phyloP scores from a whole-genome alignment of 2,888 invertebrate species.

The Galerucella pusilla region DNA sequence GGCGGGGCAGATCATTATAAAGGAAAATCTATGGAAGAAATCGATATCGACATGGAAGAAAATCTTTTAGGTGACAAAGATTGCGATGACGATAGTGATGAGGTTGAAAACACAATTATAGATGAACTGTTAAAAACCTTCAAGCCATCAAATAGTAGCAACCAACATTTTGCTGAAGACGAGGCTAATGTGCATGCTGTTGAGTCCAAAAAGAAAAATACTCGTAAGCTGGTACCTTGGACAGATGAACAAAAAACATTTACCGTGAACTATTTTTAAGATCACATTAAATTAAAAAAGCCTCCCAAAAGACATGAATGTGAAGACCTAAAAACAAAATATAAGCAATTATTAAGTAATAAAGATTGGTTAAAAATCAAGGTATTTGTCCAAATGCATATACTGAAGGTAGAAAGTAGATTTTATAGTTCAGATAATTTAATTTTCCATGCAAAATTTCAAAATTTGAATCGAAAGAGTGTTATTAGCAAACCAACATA shows the following conservation, averaged over 20 bases:
- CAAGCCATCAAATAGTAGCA: not conserved
- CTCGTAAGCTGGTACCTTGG: not conserved
- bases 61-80: conserved; percentile 6
- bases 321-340: conserved; percentile 25
- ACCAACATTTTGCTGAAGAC: not conserved
- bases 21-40: conserved; percentile 41
- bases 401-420: conserved; percentile 1
- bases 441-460: no score
- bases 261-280: conserved; percentile 18
- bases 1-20: conserved; percentile 37
- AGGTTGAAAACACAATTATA: not conserved
- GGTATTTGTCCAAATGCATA: conserved; percentile 41
- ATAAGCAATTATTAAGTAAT: conserved; percentile 37
- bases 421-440: not conserved
- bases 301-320: conserved; percentile 43
- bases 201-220: conserved; percentile 2
- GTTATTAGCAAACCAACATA: no score
- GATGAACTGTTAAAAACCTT: not conserved
- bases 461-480: no score
- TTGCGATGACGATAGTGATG: not conserved
- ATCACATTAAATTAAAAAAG: conserved; percentile 33
- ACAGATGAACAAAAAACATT: conserved; percentile 6
- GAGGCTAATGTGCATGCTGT: not conserved
- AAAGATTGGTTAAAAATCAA: conserved; percentile 43
- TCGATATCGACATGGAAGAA: conserved; percentile 38